These are phyloP conservation scores for Chrysotoxum bicinctum DNA, from an alignment of 2,888 invertebrate genomes.

Conservation along the genomic window DNA sequence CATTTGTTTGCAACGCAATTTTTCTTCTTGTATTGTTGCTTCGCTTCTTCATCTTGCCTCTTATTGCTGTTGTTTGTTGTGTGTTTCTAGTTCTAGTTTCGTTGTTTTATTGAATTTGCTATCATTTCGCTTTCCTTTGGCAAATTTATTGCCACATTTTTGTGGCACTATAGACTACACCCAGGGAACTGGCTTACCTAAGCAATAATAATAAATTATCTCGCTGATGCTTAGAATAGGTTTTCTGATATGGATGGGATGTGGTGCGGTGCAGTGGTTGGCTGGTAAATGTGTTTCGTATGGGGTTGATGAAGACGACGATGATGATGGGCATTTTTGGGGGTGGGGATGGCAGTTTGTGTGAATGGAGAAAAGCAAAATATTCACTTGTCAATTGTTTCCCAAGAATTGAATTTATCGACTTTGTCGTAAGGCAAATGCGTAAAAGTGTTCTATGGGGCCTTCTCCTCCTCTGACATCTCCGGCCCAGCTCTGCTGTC, in stretches of 20 bases:
- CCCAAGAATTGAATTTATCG: slow-evolving; percentile 70
- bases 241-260: not conserved
- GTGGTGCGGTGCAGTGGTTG: not conserved
- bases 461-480: slow-evolving; percentile 6
- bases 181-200: slow-evolving; percentile 70
- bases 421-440: slow-evolving; percentile 47
- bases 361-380: slow-evolving; percentile 31
- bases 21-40: slow-evolving; percentile 21
- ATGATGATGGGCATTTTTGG: slow-evolving; percentile 52
- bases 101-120: slow-evolving; percentile 68
- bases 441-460: slow-evolving; percentile 24
- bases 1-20: slow-evolving; percentile 54
- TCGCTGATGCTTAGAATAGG: slow-evolving; percentile 58
- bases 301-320: slow-evolving; percentile 45
- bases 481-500: slow-evolving; percentile 20
- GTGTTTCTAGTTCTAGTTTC: slow-evolving; percentile 35
- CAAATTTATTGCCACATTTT: slow-evolving; percentile 71
- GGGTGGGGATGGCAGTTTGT: not conserved
- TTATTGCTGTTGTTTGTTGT: slow-evolving; percentile 5
- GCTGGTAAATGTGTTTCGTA: not conserved
- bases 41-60: not conserved
- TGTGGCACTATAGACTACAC: slow-evolving; percentile 62
- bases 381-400: slow-evolving; percentile 72
- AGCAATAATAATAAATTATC: slow-evolving; percentile 73
- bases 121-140: slow-evolving; percentile 49